Percentiles rank a stretch among this genome's conserved stretches.
Conservation (phyloP, 2,113 vertebrate genomes). For the Spermophilus dauricus region DNA sequence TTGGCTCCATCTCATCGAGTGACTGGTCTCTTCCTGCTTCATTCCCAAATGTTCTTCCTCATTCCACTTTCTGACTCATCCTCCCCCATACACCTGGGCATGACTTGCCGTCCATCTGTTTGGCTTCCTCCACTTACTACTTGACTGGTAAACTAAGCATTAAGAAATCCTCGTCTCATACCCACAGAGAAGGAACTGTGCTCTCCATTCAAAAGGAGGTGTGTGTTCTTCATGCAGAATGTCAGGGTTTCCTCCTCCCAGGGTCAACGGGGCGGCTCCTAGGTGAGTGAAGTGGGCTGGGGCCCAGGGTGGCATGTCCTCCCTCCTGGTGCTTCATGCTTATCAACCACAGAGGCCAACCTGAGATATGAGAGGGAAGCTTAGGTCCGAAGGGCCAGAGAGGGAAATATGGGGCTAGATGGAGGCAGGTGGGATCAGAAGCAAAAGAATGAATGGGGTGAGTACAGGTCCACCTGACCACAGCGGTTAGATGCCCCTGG, state of each 20-base stretch:
- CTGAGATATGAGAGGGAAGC: neutral
- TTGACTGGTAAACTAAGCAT: neutral
- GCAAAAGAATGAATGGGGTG: neutral
- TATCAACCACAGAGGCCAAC: neutral
- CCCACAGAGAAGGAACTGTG: neutral
- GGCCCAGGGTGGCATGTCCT: neutral
- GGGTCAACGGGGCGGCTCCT: neutral
- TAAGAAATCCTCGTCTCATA: neutral
- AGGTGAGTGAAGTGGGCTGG: neutral
- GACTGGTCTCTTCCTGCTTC: constrained; percentile 11
- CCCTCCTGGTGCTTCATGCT: neutral
- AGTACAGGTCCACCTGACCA: neutral
- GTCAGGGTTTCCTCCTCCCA: neutral
- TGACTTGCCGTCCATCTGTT: neutral
- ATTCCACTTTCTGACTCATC: constrained; percentile 28
- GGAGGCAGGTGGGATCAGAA: neutral
- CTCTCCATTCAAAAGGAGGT: neutral
- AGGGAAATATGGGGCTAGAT: neutral
- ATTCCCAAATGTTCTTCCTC: neutral
- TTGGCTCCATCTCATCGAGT: neutral
- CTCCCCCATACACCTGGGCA: neutral
- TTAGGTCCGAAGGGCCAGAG: neutral
- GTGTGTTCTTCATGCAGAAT: neutral
- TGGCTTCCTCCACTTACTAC: neutral
- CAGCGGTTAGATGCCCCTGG: neutral